phyloP scores from a whole-genome alignment of 2,888 invertebrate genomes.

The Epicampocera succincta region DNA sequence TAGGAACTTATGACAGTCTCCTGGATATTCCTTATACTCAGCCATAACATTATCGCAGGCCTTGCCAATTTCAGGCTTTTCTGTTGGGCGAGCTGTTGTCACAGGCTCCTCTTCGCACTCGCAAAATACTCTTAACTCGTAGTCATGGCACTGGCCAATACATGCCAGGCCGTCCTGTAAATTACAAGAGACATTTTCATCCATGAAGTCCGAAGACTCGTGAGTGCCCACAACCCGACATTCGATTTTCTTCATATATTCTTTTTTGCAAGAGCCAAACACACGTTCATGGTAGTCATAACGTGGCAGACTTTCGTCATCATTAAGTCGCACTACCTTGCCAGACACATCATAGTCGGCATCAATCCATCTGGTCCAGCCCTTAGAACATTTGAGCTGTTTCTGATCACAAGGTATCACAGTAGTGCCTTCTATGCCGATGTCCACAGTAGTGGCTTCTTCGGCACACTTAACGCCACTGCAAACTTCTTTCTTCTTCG shows the following conservation, averaged over 20 bases:
- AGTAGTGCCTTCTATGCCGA: slow-evolving; percentile 72
- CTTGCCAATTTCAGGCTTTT: slow-evolving; percentile 74
- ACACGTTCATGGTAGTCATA: slow-evolving; percentile 78
- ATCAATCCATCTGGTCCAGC: slow-evolving; percentile 92
- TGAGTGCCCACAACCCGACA: slow-evolving; percentile 87
- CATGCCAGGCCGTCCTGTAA: slow-evolving; percentile 88
- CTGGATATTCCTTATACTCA: slow-evolving; percentile 85
- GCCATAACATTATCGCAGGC: slow-evolving; percentile 81
- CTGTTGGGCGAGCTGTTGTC: slow-evolving; percentile 71
- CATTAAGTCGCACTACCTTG: slow-evolving; percentile 76
- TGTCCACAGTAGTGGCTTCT: slow-evolving; percentile 43
- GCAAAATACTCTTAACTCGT: slow-evolving; percentile 91
- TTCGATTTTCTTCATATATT: slow-evolving; percentile 87
- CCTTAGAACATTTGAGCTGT: slow-evolving; percentile 84
- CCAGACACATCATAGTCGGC: slow-evolving; percentile 76
- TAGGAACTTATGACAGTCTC: slow-evolving; percentile 87
- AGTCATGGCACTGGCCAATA: slow-evolving; percentile 87
- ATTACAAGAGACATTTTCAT: slow-evolving; percentile 89
- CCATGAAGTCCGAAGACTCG: slow-evolving; percentile 86
- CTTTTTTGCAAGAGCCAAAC: slow-evolving; percentile 84
- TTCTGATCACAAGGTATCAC: slow-evolving; percentile 74
- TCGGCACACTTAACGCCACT: slow-evolving; percentile 86
- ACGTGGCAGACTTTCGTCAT: slow-evolving; percentile 79
- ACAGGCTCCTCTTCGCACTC: slow-evolving; percentile 81
- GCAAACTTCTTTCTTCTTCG: slow-evolving; percentile 86